These are phyloP conservation scores for Anarsia innoxiella DNA, from an alignment of 2,888 invertebrate genomes.

Conservation along the genomic window DNA sequence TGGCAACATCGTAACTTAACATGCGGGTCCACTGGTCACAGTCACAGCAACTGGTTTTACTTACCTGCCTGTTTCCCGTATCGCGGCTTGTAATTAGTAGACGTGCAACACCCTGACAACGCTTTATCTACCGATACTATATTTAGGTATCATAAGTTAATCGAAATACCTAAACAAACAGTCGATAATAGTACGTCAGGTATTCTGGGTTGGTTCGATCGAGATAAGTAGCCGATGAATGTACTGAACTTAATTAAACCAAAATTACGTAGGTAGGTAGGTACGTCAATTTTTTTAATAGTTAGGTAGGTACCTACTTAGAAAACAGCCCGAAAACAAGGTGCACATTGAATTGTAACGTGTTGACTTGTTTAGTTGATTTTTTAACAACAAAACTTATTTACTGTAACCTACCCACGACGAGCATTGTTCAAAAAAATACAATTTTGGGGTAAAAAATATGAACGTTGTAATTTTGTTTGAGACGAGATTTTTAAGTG, in stretches of 20 bases:
- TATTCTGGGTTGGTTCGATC: no score
- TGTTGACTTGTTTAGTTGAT: no score
- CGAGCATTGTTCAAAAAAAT: no score
- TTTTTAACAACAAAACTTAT: no score
- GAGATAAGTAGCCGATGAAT: no score
- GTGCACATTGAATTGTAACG: no score
- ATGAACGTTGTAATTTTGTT: no score
- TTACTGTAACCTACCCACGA: no score
- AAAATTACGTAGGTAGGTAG: neutral
- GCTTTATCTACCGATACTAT: neutral
- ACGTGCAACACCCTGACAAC: neutral
- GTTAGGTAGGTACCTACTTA: neutral
- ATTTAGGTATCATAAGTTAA: neutral
- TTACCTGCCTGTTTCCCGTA: constrained; percentile 36
- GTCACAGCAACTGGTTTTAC: constrained; percentile 39
- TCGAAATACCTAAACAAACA: neutral
- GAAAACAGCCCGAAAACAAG: no score
- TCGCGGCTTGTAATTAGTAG: constrained; percentile 35
- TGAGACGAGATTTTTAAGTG: no score
- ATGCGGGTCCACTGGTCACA: constrained; percentile 25
- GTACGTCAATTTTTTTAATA: neutral
- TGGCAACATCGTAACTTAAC: constrained; percentile 22
- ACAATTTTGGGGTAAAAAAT: no score
- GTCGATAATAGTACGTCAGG: neutral
- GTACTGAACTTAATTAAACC: no score